A percentile compares a stretch with the other conserved stretches of the same genome.
Conservation (phyloP, 2,888 invertebrate species). For the Steinernema scapterisci region DNA sequence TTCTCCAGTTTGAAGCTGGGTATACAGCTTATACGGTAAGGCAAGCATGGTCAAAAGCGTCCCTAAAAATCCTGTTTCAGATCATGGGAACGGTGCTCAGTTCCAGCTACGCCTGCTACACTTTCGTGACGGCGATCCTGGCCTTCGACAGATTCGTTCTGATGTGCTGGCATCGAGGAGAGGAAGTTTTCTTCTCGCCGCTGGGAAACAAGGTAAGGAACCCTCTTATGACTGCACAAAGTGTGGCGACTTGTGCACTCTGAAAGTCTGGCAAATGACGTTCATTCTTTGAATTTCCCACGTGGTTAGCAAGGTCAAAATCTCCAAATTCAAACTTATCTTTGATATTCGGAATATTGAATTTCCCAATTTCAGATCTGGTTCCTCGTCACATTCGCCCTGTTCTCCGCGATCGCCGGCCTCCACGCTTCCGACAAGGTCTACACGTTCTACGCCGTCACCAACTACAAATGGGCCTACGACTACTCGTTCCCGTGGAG, state of each 20-base stretch:
- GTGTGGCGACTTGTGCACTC: too few species aligned
- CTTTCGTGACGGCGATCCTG: background rate
- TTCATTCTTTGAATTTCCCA: background rate
- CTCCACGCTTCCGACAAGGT: background rate
- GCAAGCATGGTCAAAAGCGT: background rate
- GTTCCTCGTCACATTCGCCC: background rate
- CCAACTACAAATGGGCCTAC: background rate
- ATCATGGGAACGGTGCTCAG: background rate
- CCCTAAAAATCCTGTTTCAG: background rate
- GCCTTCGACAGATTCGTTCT: constrained; percentile 6
- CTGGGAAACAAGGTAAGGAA: background rate
- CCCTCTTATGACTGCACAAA: too few species aligned
- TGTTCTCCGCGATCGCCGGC: background rate
- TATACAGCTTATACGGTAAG: background rate
- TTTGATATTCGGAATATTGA: too few species aligned
- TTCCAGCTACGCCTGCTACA: constrained; percentile 4
- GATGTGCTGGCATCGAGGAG: background rate
- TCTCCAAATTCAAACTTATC: too few species aligned
- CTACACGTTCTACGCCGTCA: background rate
- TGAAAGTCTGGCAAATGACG: too few species aligned
- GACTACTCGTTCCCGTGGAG: background rate
- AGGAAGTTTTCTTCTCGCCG: constrained; percentile 1
- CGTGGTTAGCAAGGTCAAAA: too few species aligned
- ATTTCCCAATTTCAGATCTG: constrained; percentile 2
- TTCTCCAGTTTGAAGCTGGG: background rate